These are phyloP conservation scores for Eunapius fragilis DNA, from an alignment of 37 sponge, comb jelly and placozoan species.

Conservation along the genomic window DNA sequence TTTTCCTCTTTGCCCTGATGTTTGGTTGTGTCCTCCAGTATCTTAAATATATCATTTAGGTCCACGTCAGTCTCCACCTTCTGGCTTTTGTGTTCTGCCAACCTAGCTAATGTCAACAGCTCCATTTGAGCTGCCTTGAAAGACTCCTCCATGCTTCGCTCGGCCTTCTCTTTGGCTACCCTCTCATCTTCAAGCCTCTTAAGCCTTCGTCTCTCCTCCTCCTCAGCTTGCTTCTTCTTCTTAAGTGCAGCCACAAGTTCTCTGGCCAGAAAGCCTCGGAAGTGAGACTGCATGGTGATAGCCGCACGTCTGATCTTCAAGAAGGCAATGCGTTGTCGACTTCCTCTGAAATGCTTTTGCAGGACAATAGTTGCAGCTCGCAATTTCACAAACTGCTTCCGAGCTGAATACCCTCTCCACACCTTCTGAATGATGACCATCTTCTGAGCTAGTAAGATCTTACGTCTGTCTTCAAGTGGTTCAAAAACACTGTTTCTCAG, in stretches of 20 bases:
- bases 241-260: constrained; percentile 79
- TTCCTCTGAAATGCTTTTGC: constrained; percentile 80
- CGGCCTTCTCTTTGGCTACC: constrained; percentile 54
- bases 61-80: constrained; percentile 62
- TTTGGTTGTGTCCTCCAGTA: constrained; percentile 65
- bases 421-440: constrained; percentile 79
- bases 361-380: constrained; percentile 56
- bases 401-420: constrained; percentile 72
- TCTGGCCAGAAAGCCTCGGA: constrained; percentile 85
- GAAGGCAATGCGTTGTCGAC: constrained; percentile 58
- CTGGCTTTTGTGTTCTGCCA: constrained; percentile 83
- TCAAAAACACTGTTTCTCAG: constrained; percentile 92
- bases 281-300: constrained; percentile 80
- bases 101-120: constrained; percentile 81
- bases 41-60: constrained; percentile 85
- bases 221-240: constrained; percentile 70
- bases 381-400: constrained; percentile 50
- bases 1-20: constrained; percentile 55
- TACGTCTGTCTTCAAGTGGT: constrained; percentile 85
- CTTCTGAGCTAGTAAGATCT: constrained; percentile 62
- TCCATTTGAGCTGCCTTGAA: constrained; percentile 83
- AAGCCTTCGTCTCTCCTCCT: constrained; percentile 61
- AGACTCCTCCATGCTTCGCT: constrained; percentile 72
- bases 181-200: constrained; percentile 69
- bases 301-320: constrained; percentile 75